Evolutionary conservation across 2,113 vertebrate genomes (phyloP), one percentile per base, ranked within the genome.

Genomic region (Cyprinus carpio): DNA sequence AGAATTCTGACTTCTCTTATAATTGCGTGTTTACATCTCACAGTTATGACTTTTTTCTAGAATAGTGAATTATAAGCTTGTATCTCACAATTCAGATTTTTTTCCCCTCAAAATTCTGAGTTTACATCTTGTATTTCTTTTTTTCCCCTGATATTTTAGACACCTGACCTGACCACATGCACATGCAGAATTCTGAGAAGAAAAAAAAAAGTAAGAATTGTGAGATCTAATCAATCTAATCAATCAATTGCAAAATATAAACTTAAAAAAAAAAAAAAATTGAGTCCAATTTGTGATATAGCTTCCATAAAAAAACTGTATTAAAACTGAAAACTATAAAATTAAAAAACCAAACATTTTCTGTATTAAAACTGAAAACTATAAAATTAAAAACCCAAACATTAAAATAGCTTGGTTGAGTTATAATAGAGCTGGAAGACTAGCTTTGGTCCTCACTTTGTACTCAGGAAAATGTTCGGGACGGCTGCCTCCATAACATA

Each of bases 391-490:
- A n/a, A n/a, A n/a, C n/a, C n/a, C n/a, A n/a, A n/a, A n/a, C n/a
- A n/a, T n/a, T n/a, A n/a, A n/a, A n/a, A n/a, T n/a, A n/a, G 77
- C 78, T 85, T 20, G 40, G 18, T 60, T 69, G 64, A 40, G 58
- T 56, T 12, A 75, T 64, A 75, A 76, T 23, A 77, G 40, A 82
- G 87, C 62, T 84, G 78, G 64, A 85, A 83, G 85, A 85, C 83
- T 62, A 75, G 87, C 83, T 82, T 74, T 85, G 77, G 87, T 72
- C 67, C 69, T 40, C 31, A 25, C 60, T n/a, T n/a, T n/a, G n/a
- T n/a, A n/a, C n/a, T n/a, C n/a, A n/a, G n/a, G 29, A n/a, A 58
- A 13, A 16, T 85, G 84, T 74, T 0, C 62, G 64, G 82, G 85
- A 76, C 10, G 49, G 46, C 8, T 12, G 37, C 34, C 51, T 16